phyloP scores from a whole-genome alignment of 2,888 invertebrate genomes.

The Tineola bisselliella region DNA sequence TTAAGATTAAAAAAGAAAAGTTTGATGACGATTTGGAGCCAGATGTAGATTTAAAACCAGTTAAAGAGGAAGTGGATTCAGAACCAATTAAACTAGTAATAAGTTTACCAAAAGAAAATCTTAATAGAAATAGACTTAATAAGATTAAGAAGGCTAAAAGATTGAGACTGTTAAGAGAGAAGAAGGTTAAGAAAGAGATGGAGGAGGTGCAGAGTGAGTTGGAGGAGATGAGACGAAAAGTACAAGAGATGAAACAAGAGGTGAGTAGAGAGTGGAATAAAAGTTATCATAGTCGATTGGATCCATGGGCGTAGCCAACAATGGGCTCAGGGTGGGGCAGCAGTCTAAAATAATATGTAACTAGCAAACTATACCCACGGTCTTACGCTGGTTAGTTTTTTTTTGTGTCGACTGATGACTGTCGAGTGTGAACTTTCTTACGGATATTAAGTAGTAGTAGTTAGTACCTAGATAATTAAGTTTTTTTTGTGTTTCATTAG shows the following conservation, averaged over 20 bases:
- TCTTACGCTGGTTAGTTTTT: no score
- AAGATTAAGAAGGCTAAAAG: constrained; percentile 32
- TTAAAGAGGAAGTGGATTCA: background rate
- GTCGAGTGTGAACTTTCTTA: no score
- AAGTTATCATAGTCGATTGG: no score
- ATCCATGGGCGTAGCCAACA: no score
- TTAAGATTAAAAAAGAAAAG: background rate
- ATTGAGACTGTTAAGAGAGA: constrained; percentile 35
- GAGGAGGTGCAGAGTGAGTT: constrained; percentile 45
- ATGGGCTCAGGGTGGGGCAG: no score
- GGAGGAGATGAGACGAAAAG: constrained; percentile 44
- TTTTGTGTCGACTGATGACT: no score
- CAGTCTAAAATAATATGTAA: no score
- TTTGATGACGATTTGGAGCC: constrained; percentile 11
- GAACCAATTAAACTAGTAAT: background rate
- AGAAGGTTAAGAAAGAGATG: constrained; percentile 45
- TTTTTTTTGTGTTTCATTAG: no score
- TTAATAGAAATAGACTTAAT: background rate
- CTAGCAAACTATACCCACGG: no score
- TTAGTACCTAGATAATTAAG: no score
- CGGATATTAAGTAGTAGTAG: no score
- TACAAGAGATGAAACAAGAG: constrained; percentile 47
- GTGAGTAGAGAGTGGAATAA: no score
- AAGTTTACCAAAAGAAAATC: background rate
- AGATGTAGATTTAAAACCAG: constrained; percentile 22